Percentiles rank a stretch among this genome's conserved stretches.
Evolutionary conservation across 2,888 invertebrate species (phyloP).

Genomic region (Calameuta pallipes): DNA sequence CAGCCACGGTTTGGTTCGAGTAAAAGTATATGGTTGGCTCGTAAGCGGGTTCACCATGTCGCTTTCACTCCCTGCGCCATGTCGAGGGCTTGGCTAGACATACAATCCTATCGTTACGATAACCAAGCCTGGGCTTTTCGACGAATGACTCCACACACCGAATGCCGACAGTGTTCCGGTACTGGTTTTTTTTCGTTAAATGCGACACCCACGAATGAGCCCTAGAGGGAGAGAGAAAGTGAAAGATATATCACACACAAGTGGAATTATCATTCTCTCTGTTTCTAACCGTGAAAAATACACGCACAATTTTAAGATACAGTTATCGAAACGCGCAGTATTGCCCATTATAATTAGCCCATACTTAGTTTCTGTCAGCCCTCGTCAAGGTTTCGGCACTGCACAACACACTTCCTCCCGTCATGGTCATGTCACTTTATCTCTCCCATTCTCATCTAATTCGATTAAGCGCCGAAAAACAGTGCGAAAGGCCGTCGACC

Average conservation of each 20-base stretch:
- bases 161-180: background rate
- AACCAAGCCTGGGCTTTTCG: background rate
- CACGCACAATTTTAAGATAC: background rate
- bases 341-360: background rate
- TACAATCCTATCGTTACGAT: background rate
- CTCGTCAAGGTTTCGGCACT: background rate
- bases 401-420: background rate
- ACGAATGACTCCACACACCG: background rate
- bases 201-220: background rate
- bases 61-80: slow-evolving; percentile 54
- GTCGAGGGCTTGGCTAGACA: slow-evolving; percentile 8
- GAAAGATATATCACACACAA: background rate
- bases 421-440: background rate
- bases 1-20: slow-evolving; percentile 41
- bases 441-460: background rate
- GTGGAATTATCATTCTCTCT: background rate
- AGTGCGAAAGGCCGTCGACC: background rate
- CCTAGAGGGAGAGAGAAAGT: background rate
- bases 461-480: background rate
- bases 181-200: background rate
- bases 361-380: background rate
- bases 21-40: slow-evolving; percentile 57
- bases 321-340: background rate
- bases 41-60: slow-evolving; percentile 55
- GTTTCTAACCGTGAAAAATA: background rate